Conservation (phyloP, 35 echinoderm and acorn worm species). For the Strongylocentrotus purpuratus region DNA sequence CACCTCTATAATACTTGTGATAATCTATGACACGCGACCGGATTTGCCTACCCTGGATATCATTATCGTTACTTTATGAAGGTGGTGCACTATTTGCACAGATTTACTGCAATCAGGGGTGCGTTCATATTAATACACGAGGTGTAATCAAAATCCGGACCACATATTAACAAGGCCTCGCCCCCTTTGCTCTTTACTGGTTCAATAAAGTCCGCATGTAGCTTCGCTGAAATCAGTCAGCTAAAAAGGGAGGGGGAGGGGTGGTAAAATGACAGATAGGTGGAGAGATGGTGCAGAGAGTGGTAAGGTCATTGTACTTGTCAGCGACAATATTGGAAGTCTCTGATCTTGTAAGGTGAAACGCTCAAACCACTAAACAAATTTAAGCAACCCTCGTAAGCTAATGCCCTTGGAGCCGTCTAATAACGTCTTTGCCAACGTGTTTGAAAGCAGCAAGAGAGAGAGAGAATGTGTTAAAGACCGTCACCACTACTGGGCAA, state of each 20-base stretch:
- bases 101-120: no score
- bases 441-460: background rate
- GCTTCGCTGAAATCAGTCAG: background rate
- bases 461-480: background rate
- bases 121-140: no score
- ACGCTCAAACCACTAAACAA: constrained; percentile 16
- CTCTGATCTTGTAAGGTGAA: background rate
- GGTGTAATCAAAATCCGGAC: no score
- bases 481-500: no score
- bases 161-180: no score
- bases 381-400: background rate
- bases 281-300: background rate
- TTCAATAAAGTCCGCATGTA: background rate
- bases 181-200: background rate
- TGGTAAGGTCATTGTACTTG: background rate
- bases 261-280: background rate
- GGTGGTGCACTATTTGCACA: no score
- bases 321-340: background rate
- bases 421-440: background rate
- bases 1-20: no score
- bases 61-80: no score
- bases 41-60: no score
- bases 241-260: background rate
- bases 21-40: no score
- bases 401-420: background rate